Evolutionary conservation across 2,888 invertebrate species (phyloP), one percentile per base, ranked within the genome.

Genomic region (Ectemnius lituratus): DNA sequence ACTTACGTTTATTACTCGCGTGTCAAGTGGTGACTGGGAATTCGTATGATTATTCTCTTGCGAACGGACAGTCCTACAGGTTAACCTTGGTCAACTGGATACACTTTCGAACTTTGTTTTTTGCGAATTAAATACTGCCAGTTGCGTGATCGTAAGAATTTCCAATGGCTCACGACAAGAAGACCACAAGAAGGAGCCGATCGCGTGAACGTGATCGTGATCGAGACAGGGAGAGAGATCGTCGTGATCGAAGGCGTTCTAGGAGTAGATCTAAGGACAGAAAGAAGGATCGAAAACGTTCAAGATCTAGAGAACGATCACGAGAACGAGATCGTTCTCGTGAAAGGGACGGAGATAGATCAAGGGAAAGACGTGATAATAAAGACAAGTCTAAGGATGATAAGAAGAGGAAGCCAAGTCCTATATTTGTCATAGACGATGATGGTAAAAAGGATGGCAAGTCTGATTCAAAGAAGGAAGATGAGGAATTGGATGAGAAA

Each of bases 131-230:
- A 37, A 37, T 37, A 37, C 37, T 37, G 37, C 37, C 8, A 8
- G 37, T 37, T 37, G 37, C 37, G 37, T 37, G 37, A 37, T 37
- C 37, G 37, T 4, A 37, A 37, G 37, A 6, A 37, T 37, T 37
- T 11, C 37, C 37, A 8, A 91, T 91, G 90, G 92, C 90, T 1
- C 91, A 91, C 71, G 93, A 93, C 63, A 93, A 93, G 83, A 92
- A 93, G 75, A 87, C 83, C 14, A 61, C 77, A 45, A 83, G 92
- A 14, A 91, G 93, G 6, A 93, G 93, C 20, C 92, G 92, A 67
- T 92, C 92, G 1, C 89, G 90, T 13, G 91, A 91, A 67, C 85
- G 91, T 16, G 88, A 93, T 88, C 81, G 90, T 1, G 88, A 88
- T 5, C 86, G 86, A 18, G 92, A 64, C 90, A 91, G 87, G 2